Percentiles rank a stretch among this genome's conserved stretches.
Conservation (phyloP, 2,113 vertebrate genomes). For the Istiophorus platypterus region DNA sequence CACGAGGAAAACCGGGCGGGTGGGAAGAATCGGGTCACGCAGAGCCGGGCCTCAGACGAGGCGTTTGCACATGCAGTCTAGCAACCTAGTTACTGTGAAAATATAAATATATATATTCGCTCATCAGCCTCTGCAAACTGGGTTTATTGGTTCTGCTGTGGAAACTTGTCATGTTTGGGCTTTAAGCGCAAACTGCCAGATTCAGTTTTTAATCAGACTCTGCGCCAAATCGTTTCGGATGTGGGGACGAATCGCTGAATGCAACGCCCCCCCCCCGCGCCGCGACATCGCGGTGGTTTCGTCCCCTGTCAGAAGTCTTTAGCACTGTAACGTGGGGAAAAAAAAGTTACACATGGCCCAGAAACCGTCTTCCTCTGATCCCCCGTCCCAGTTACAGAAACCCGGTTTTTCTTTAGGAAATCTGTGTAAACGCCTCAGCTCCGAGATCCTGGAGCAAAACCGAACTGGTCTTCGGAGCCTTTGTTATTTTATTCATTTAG, state of each 20-base stretch:
- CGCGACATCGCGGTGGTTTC: no score
- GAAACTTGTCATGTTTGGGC: not conserved
- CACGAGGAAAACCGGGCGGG: not conserved
- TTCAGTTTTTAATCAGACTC: not conserved
- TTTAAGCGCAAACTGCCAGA: not conserved
- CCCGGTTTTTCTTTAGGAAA: not conserved
- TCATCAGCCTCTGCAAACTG: no score
- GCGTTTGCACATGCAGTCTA: no score
- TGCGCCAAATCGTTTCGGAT: not conserved
- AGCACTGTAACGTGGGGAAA: no score
- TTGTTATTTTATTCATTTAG: no score
- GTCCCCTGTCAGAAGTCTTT: no score
- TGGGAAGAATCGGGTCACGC: not conserved
- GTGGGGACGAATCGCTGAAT: not conserved
- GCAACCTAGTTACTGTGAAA: no score
- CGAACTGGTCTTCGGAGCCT: no score
- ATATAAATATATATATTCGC: no score
- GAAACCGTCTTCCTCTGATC: not conserved
- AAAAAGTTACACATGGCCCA: not conserved
- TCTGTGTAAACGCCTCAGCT: no score
- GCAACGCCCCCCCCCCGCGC: no score
- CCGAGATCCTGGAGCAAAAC: no score
- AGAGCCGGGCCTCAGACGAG: not conserved
- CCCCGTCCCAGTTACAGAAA: not conserved
- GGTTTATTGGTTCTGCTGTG: constrained; percentile 4